Base-by-base conservation (phyloP, 2,113 vertebrate genomes). In the Amblyopsis rosae region DNA sequence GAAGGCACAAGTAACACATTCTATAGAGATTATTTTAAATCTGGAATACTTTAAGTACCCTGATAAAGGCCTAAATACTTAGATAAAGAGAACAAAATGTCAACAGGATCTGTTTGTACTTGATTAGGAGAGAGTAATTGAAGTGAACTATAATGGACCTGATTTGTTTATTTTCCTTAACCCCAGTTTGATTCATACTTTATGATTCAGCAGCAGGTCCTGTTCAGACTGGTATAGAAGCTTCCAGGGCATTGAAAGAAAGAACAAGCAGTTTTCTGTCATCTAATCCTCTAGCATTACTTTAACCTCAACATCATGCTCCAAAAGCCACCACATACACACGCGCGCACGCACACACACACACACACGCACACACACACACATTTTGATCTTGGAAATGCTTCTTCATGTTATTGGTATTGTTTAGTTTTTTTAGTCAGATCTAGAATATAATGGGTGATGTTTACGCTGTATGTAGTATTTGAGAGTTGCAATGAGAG, bases 251-350 rank as follows among this genome's bases (percentile, higher is more conserved):
- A 74, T 77, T 74, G 54, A 53, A 67, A 59, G 41, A 48, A 74
- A 26, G 26, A 26, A 26, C 26, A 26, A 26, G 26, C 26, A 26
- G 26, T 26, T 26, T 26, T 26, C 26, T 26, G 26, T 26, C 26
- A 46, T 77, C 77, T 58, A 41, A 48, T 64, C 65, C 19, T 72
- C 54, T 49, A 69, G 15, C 73, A 62, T 73, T 84, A 56, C 63
- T 17, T 58, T 48, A 74, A 65, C 59, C 70, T 9, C 70, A 48
- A 63, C 32, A 55, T 53, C 65, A 56, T 47, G 76, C 80, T 71
- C 17, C 51, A 75, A 75, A 72, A 73, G 33, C 46, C 46, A 58
- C 46, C 61, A 73, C 69, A 71, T 55, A 49, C 53, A 63, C 68
- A 41, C 35, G 6, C 35, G 71, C 69, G 69, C 59, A 49, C 53